These are phyloP conservation scores for Theristicus caerulescens DNA, from an alignment of 2,113 vertebrate species.

Conservation along the genomic window DNA sequence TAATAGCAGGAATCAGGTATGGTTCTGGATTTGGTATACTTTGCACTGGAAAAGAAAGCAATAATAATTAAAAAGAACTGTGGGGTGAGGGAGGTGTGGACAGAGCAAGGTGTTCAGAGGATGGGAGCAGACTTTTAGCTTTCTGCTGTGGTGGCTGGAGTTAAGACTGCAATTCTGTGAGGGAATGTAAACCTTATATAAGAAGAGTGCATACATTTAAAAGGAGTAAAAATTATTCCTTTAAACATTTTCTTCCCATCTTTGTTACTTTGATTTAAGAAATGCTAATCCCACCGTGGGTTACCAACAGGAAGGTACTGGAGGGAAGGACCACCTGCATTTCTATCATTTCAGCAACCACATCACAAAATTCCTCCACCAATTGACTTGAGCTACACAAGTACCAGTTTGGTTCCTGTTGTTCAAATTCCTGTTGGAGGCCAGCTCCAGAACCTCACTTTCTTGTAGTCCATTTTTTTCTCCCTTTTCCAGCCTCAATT, in stretches of 20 bases:
- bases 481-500: neutral
- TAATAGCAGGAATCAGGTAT: neutral
- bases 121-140: neutral
- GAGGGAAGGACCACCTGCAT: neutral
- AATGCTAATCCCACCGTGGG: accelerated
- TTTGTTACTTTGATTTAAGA: neutral
- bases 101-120: neutral
- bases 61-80: neutral
- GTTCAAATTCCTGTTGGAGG: neutral
- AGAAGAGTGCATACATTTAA: neutral
- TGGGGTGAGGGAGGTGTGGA: neutral
- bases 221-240: neutral
- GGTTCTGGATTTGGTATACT: neutral
- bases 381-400: neutral
- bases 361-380: neutral
- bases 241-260: neutral
- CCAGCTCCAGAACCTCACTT: neutral
- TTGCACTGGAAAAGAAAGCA: neutral
- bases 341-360: neutral
- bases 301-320: neutral
- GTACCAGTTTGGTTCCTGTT: neutral
- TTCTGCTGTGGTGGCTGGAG: neutral
- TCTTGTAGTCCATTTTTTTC: neutral
- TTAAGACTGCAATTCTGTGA: neutral
- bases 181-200: neutral